A percentile compares a stretch with the other conserved stretches of the same genome.
Evolutionary conservation across 2,797 vertebrate genomes (phyloP).

Genomic region (Ptychobarbus kaznakovi): DNA sequence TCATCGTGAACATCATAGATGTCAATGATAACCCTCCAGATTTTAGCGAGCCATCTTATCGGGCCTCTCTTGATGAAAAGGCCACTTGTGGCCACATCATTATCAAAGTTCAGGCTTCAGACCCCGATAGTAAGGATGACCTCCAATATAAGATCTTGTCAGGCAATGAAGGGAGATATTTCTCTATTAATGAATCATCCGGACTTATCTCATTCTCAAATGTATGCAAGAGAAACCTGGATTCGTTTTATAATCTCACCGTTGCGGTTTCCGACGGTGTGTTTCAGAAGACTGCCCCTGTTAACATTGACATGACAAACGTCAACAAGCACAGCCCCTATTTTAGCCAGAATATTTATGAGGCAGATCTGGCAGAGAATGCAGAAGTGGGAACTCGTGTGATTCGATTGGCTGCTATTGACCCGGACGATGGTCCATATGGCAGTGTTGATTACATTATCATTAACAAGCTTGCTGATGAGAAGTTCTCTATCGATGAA

Average conservation of each 20-base stretch:
- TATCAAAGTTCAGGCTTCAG: slow-evolving; percentile 95
- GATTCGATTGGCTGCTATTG: slow-evolving; percentile 89
- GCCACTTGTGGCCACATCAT: slow-evolving; percentile 93
- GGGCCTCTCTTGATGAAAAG: slow-evolving; percentile 89
- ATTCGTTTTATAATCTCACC: slow-evolving; percentile 88
- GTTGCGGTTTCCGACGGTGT: slow-evolving; percentile 95
- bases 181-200: slow-evolving; percentile 91
- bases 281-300: slow-evolving; percentile 91
- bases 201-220: slow-evolving; percentile 95
- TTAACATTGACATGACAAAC: slow-evolving; percentile 93
- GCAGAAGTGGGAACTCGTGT: slow-evolving; percentile 92
- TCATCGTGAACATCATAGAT: slow-evolving; percentile 87
- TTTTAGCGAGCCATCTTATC: slow-evolving; percentile 87
- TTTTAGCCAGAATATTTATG: slow-evolving; percentile 90
- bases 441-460: slow-evolving; percentile 95
- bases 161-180: slow-evolving; percentile 91
- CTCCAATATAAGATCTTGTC: slow-evolving; percentile 94
- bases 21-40: slow-evolving; percentile 94
- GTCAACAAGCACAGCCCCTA: slow-evolving; percentile 90
- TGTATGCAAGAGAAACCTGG: slow-evolving; percentile 88
- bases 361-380: slow-evolving; percentile 95
- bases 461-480: slow-evolving; percentile 93
- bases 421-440: slow-evolving; percentile 91
- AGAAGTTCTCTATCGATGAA: slow-evolving; percentile 88
- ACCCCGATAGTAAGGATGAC: slow-evolving; percentile 84